Evolutionary conservation across 2,113 vertebrate genomes (phyloP), one percentile per base, ranked within the genome.

Genomic region (Callithrix jacchus): DNA sequence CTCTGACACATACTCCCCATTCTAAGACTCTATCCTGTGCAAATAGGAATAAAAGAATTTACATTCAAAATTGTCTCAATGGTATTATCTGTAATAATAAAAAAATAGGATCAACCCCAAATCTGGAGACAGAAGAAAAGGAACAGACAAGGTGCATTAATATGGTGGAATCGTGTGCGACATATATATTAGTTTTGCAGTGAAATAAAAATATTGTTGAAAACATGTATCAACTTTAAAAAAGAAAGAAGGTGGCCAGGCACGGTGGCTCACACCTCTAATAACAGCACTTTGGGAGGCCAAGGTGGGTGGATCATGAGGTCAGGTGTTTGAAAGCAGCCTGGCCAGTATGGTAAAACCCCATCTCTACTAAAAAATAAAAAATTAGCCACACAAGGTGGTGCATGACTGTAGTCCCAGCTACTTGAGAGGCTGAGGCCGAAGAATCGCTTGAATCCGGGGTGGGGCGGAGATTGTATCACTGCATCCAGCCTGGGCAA

Each of bases 1-100:
- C 70, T 85, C 64, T 91, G 77, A 88, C 61, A 87, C 27, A 54
- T 42, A 80, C 20, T 16, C 14, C 64, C 83, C 37, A 37, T 73
- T 71, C 16, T 40, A 58, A 87, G 23, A 64, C 20, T 68, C n/a
- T 9, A 30, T 77, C 56, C 40, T 74, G 87, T 32, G 40, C 58
- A 49, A 73, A 83, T 20, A 77, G 16, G 73, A 71, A 94, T 6
- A 74, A 37, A 88, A 54, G 27, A n/a, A 49, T 77, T 79, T 71
- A 49, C 16, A 52, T 68, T 30, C 14, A 42, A 83, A 89, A 47
- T 8, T 58, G 17, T 66, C 56, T 76, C 68, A 49, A 85, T n/a
- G 49, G 21, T 5, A 49, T 61, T 87, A 40, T 27, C 27, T 21
- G 16, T 40, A 52, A 32, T 32, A 61, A 35, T 52, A 49, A 35